Percentiles rank a stretch among this genome's conserved stretches.
These are phyloP conservation scores for Cassiopea xamachana DNA, from an alignment of 30 jellyfish, hydroid and myxozoan species.

Conservation along the genomic window DNA sequence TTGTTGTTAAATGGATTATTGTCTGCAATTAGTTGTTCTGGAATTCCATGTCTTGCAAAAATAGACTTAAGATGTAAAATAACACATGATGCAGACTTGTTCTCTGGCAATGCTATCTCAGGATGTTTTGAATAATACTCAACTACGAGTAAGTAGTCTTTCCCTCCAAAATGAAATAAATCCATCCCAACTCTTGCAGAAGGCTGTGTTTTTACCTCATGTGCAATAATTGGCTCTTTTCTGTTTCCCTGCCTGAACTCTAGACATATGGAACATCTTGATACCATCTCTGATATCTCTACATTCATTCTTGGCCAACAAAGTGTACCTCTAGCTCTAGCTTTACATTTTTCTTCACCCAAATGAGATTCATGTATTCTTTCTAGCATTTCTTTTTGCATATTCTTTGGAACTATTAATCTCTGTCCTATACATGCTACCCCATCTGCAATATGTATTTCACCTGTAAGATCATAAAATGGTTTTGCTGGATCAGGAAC, in stretches of 20 bases:
- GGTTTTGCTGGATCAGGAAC: conserved; percentile 39
- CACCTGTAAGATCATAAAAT: conserved; percentile 33
- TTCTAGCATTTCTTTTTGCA: conserved; percentile 48
- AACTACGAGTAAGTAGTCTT: conserved; percentile 35
- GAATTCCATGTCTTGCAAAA: conserved; percentile 45
- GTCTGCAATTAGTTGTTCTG: conserved; percentile 4
- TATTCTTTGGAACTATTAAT: conserved; percentile 28
- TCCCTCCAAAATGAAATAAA: conserved; percentile 39
- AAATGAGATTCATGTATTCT: conserved; percentile 54
- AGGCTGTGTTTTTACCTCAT: conserved; percentile 28
- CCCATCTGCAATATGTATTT: conserved; percentile 23
- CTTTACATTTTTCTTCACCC: conserved; percentile 52
- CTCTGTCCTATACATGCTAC: conserved; percentile 53
- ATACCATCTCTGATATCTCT: conserved; percentile 3
- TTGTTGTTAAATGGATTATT: conserved; percentile 36
- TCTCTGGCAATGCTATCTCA: conserved; percentile 44
- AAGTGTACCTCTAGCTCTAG: conserved; percentile 60
- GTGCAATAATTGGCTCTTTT: conserved; percentile 44
- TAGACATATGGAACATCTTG: conserved; percentile 17
- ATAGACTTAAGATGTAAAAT: conserved; percentile 29
- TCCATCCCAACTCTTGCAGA: conserved; percentile 48
- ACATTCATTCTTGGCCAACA: conserved; percentile 33
- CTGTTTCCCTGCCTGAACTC: conserved; percentile 32
- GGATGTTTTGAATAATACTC: conserved; percentile 51
- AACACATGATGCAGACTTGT: conserved; percentile 36